Evolutionary conservation across 1,140 invertebrate species (phyloP).

Genomic region (Drosophila bipectinata): DNA sequence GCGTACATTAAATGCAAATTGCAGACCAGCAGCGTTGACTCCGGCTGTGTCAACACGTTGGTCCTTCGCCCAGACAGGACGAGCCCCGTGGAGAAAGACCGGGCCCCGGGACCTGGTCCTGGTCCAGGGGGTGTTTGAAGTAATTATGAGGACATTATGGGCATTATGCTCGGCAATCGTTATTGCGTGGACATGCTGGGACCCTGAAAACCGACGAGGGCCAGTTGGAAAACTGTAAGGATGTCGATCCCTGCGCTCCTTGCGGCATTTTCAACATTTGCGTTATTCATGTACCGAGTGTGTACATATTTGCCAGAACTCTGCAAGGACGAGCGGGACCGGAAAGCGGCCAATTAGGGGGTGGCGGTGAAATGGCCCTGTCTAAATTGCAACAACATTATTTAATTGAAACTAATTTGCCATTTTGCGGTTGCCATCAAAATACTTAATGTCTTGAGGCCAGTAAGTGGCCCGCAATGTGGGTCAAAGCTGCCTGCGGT

Average conservation of each 20-base stretch:
- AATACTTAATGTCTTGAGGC: slow-evolving; percentile 52
- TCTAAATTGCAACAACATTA: slow-evolving; percentile 77
- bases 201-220: slow-evolving; percentile 13
- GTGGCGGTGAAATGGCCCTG: background rate
- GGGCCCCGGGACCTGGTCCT: background rate
- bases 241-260: slow-evolving; percentile 50
- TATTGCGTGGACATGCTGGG: slow-evolving; percentile 81
- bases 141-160: slow-evolving; percentile 83
- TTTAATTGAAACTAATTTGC: slow-evolving; percentile 83
- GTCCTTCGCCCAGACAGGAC: slow-evolving; percentile 16
- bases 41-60: slow-evolving; percentile 45
- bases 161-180: slow-evolving; percentile 74
- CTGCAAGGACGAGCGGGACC: background rate
- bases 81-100: slow-evolving; percentile 1
- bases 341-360: slow-evolving; percentile 6
- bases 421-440: slow-evolving; percentile 67
- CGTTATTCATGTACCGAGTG: slow-evolving; percentile 69
- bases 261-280: slow-evolving; percentile 65
- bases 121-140: slow-evolving; percentile 46
- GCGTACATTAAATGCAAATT: slow-evolving; percentile 81
- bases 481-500: slow-evolving; percentile 17
- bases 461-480: slow-evolving; percentile 18
- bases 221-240: slow-evolving; percentile 22
- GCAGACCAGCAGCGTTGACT: slow-evolving; percentile 47
- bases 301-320: slow-evolving; percentile 14